Percentiles rank a stretch among this genome's conserved stretches.
These are phyloP conservation scores for Trachelus iudaicus DNA, from an alignment of 2,888 invertebrate genomes.

Conservation along the genomic window DNA sequence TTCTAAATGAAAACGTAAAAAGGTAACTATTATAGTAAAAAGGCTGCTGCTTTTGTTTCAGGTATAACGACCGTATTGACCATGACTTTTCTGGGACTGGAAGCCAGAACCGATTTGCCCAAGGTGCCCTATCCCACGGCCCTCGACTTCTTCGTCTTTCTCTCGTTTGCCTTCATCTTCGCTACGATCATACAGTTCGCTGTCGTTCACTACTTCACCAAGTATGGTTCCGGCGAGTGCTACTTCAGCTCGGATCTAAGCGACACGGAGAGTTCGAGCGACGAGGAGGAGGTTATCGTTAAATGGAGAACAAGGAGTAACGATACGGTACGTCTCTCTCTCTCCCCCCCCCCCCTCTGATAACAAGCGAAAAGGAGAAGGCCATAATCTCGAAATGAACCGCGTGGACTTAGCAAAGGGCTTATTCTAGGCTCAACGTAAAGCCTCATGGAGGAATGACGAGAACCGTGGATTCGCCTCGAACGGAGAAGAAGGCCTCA, in stretches of 20 bases:
- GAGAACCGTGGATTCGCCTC: conserved; percentile 38
- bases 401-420: no score
- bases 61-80: conserved; percentile 87
- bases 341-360: background rate
- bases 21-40: no score
- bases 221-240: conserved; percentile 83
- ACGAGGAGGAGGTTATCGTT: conserved; percentile 62
- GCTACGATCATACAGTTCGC: conserved; percentile 87
- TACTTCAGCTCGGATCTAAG: conserved; percentile 76
- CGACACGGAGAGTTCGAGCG: conserved; percentile 70
- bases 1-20: no score
- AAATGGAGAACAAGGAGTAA: background rate
- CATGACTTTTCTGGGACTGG: conserved; percentile 85
- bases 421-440: conserved; percentile 35
- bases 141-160: conserved; percentile 84
- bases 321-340: conserved; percentile 33
- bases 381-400: no score
- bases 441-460: conserved; percentile 29
- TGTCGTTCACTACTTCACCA: conserved; percentile 88
- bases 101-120: conserved; percentile 83
- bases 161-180: conserved; percentile 83
- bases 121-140: conserved; percentile 90
- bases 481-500: conserved; percentile 49
- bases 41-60: conserved; percentile 49
- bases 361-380: no score